A percentile compares a stretch with the other conserved stretches of the same genome.
Evolutionary conservation across 2,113 vertebrate species (phyloP).

Genomic region (Oryzias curvinotus): DNA sequence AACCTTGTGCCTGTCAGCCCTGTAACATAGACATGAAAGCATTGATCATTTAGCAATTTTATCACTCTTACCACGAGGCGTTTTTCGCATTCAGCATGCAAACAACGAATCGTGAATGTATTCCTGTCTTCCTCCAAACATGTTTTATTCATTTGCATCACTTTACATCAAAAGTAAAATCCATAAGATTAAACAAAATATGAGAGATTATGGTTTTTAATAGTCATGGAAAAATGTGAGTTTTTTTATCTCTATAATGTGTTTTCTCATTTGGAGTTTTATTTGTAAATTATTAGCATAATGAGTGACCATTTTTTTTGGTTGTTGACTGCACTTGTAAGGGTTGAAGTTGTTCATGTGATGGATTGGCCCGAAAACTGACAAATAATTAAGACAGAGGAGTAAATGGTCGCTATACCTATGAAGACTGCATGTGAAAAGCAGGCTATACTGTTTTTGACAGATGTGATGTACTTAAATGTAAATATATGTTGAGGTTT

Average conservation of each 20-base stretch:
- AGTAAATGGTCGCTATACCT: not conserved
- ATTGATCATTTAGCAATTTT: no score
- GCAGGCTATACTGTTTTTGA: constrained; percentile 15
- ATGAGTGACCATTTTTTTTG: not conserved
- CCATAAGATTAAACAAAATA: no score
- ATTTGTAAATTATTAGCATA: constrained; percentile 9
- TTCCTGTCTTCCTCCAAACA: no score
- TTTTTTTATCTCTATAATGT: not conserved
- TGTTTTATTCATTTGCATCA: no score
- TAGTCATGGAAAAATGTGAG: not conserved
- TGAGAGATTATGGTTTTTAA: not conserved
- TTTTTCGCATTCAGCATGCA: no score
- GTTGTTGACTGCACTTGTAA: constrained; percentile 7
- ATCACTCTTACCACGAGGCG: no score
- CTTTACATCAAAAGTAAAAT: no score
- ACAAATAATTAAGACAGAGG: constrained; percentile 5
- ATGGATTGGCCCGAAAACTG: not conserved
- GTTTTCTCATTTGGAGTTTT: constrained; percentile 3
- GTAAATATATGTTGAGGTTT: constrained; percentile 56
- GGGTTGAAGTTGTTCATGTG: not conserved
- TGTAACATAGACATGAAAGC: no score
- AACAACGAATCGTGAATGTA: no score
- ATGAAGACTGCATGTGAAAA: no score
- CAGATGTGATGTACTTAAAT: constrained; percentile 66
- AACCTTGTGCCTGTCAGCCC: not conserved